These are phyloP conservation scores for Platerodrilus igneus DNA, from an alignment of 2,888 invertebrate genomes.

Conservation along the genomic window DNA sequence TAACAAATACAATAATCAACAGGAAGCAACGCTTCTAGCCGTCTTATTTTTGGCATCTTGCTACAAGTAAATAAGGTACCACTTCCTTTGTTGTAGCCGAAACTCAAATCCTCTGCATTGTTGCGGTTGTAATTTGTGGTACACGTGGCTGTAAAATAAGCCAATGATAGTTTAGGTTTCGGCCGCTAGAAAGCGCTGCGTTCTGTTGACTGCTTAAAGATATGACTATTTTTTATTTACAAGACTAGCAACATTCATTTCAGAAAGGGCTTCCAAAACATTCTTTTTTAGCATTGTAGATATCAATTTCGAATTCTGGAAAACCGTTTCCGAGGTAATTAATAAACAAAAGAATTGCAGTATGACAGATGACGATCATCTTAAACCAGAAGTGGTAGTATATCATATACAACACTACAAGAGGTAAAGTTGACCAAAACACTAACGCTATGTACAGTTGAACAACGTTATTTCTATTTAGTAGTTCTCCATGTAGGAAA, in stretches of 20 bases:
- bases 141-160: no score
- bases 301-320: slow-evolving; percentile 54
- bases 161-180: no score
- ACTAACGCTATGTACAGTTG: slow-evolving; percentile 54
- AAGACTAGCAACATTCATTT: not conserved
- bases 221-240: not conserved
- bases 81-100: no score
- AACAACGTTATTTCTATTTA: slow-evolving; percentile 39
- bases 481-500: slow-evolving; percentile 41
- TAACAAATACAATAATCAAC: slow-evolving; percentile 7
- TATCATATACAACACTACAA: slow-evolving; percentile 48
- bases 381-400: slow-evolving; percentile 48
- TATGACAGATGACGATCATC: slow-evolving; percentile 55
- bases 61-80: no score
- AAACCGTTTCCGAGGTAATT: slow-evolving; percentile 58
- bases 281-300: slow-evolving; percentile 22
- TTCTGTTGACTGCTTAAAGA: slow-evolving; percentile 3
- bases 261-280: slow-evolving; percentile 13
- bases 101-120: no score
- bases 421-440: slow-evolving; percentile 62
- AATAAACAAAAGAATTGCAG: slow-evolving; percentile 52
- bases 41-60: no score
- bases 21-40: no score
- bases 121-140: no score
- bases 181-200: no score